A percentile compares a stretch with the other conserved stretches of the same genome.
phyloP scores from a whole-genome alignment of 2,113 vertebrate genomes.

The Boleophthalmus pectinirostris region DNA sequence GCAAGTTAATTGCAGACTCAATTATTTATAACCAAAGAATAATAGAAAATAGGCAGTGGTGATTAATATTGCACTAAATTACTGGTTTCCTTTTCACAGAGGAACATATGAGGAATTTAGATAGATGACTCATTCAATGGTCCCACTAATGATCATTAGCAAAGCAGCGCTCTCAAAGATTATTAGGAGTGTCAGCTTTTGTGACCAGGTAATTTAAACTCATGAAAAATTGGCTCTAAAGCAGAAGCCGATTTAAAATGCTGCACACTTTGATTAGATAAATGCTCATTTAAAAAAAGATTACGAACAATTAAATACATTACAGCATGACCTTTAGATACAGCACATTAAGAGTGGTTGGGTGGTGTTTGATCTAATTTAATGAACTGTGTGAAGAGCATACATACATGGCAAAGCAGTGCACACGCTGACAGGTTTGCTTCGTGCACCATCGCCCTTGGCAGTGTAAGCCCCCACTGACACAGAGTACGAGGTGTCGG shows the following conservation, averaged over 20 bases:
- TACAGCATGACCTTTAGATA: neutral
- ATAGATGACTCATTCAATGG: conserved; percentile 23
- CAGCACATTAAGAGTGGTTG: neutral
- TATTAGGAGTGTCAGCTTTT: neutral
- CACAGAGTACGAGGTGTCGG: conserved; percentile 93
- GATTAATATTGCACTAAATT: conserved; percentile 24
- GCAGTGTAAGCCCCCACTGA: conserved; percentile 97
- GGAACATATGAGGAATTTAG: conserved; percentile 34
- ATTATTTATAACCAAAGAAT: conserved; percentile 30
- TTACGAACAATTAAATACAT: neutral
- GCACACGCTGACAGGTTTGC: conserved; percentile 87
- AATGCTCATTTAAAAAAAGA: neutral
- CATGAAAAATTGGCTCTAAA: neutral
- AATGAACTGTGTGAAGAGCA: neutral
- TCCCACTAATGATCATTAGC: conserved; percentile 47
- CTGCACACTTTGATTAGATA: neutral
- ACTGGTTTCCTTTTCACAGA: conserved; percentile 12
- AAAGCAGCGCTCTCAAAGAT: conserved; percentile 24
- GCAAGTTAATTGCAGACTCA: conserved; percentile 39
- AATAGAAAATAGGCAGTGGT: conserved; percentile 25
- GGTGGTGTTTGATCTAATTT: neutral
- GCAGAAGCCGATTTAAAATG: neutral
- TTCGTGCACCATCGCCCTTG: conserved; percentile 95
- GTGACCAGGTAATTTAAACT: neutral
- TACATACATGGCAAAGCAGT: conserved; percentile 88